Conservation (phyloP, 1,140 invertebrate species). For the Heliconius melpomene region DNA sequence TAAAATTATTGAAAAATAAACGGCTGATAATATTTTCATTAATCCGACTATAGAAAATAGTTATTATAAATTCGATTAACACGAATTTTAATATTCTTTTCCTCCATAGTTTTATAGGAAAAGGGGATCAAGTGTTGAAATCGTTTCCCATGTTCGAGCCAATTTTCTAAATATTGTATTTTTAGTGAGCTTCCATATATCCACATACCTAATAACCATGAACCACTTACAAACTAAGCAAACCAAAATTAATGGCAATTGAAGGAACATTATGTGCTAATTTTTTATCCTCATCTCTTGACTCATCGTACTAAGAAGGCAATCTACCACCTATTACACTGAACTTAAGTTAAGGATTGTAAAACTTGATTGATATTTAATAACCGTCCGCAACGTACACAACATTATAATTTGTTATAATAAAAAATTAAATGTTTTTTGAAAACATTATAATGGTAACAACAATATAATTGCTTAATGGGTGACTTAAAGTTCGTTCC, state of each 20-base stretch:
- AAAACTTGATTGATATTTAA: constrained; percentile 75
- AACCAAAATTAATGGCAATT: no score
- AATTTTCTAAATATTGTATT: no score
- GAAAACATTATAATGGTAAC: constrained; percentile 77
- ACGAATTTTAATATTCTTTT: no score
- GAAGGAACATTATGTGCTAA: neutral
- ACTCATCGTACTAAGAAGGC: constrained; percentile 33
- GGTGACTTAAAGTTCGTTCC: constrained; percentile 68
- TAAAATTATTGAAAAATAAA: neutral
- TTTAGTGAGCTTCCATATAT: no score
- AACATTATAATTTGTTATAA: constrained; percentile 70
- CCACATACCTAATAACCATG: no score
- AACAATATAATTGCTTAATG: constrained; percentile 79
- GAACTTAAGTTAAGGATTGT: constrained; percentile 31
- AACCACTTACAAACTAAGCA: no score
- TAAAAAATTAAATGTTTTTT: constrained; percentile 80
- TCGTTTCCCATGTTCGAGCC: no score
- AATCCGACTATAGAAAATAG: no score
- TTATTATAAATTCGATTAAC: no score
- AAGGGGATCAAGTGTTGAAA: no score
- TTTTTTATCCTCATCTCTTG: constrained; percentile 10
- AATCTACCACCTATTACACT: constrained; percentile 28
- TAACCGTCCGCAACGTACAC: constrained; percentile 61
- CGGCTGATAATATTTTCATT: no score
- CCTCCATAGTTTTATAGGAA: no score